Percentiles rank a stretch among this genome's conserved stretches.
Conservation (phyloP, 2,888 invertebrate species). For the Germaria angustata region DNA sequence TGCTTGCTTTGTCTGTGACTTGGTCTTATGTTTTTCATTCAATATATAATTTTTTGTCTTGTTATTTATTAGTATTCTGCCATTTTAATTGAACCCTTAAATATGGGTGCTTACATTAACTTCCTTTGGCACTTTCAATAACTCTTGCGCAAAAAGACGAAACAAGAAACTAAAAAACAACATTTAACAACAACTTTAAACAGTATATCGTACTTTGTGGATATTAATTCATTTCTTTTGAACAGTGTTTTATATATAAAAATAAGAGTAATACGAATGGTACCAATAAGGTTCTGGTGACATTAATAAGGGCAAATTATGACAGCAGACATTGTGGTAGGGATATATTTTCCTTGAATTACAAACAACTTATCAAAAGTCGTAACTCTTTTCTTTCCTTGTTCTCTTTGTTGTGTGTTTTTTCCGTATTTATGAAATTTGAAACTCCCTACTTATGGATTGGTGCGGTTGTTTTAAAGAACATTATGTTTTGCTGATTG, state of each 20-base stretch:
- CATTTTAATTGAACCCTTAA: constrained; percentile 66
- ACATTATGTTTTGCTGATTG: constrained; percentile 8
- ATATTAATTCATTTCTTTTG: constrained; percentile 30
- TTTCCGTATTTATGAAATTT: constrained; percentile 60
- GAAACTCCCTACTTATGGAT: constrained; percentile 68
- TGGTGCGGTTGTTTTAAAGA: constrained; percentile 62
- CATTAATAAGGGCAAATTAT: constrained; percentile 71
- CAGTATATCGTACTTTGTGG: constrained; percentile 7
- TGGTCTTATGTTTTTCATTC: constrained; percentile 20
- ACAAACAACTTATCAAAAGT: constrained; percentile 54
- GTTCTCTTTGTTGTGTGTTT: constrained; percentile 9
- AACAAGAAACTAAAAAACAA: constrained; percentile 1
- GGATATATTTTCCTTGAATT: constrained; percentile 54
- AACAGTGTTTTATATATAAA: not conserved
- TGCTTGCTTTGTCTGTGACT: constrained; percentile 32
- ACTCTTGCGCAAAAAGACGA: constrained; percentile 46
- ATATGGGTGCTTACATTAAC: constrained; percentile 54
- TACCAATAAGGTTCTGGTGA: constrained; percentile 60
- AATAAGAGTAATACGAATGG: constrained; percentile 46
- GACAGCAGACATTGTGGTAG: constrained; percentile 63
- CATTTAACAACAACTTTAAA: constrained; percentile 15
- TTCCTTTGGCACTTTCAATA: constrained; percentile 56
- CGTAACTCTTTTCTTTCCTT: constrained; percentile 50
- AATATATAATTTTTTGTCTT: constrained; percentile 6
- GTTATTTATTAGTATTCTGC: constrained; percentile 58